Conservation (phyloP, 2,888 invertebrate species). For the Macrosiphum euphorbiae region DNA sequence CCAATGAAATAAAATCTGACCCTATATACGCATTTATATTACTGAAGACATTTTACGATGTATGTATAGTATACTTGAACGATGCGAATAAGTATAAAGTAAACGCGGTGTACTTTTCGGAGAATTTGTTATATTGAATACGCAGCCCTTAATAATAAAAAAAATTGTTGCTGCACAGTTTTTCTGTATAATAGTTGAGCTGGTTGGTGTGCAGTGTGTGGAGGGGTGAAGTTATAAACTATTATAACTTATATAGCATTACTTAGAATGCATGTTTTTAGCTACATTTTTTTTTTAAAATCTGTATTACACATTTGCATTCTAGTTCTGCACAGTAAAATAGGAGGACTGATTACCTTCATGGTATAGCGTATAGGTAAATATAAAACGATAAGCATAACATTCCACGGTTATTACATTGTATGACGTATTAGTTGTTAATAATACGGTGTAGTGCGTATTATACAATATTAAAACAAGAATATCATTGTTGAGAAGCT, state of each 20-base stretch:
- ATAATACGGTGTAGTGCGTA: not conserved
- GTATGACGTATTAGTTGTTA: not conserved
- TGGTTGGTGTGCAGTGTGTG: not conserved
- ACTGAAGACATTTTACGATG: slow-evolving; percentile 14
- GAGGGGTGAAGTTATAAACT: not conserved
- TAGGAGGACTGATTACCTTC: not conserved
- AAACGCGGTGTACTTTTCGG: not conserved
- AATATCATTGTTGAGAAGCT: not conserved
- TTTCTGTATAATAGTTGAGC: not conserved
- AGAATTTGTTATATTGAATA: not conserved
- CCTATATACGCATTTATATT: not conserved
- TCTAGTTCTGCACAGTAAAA: not conserved
- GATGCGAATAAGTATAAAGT: not conserved
- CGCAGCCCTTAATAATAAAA: not conserved
- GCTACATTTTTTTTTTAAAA: not conserved
- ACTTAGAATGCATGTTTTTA: not conserved
- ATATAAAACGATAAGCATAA: not conserved
- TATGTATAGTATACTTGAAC: not conserved
- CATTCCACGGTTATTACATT: not conserved
- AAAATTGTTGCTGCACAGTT: not conserved
- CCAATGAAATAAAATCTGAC: slow-evolving; percentile 8
- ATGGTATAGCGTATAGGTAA: not conserved
- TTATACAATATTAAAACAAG: not conserved
- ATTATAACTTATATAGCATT: not conserved
- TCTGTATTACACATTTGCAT: not conserved